Evolutionary conservation across 1,140 invertebrate genomes (phyloP), one percentile per base, ranked within the genome.

Genomic region (Cyclargus thomasi): DNA sequence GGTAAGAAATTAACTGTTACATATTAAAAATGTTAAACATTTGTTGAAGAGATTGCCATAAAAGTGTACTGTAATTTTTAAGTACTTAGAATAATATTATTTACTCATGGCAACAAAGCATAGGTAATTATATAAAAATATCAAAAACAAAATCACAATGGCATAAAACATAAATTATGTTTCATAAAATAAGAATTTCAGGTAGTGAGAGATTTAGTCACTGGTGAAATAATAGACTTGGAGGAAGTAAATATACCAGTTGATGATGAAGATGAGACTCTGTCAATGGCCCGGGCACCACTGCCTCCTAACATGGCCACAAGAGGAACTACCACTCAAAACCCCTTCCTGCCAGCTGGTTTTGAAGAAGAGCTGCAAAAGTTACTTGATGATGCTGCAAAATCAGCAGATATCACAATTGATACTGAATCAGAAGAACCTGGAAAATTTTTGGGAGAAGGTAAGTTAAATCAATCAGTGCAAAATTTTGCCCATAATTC

Each of bases 391-490:
- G 79, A 81, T 67, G 71, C 74, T 47, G 72, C 76, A 8, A 67
- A 78, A 39, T 72, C 63, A 63, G 71, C 47, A 18, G 76, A 85
- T 18, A 75, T 84, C 20, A 74, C 77, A 62, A 74, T 85, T 57
- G 79, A 87, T 70, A 62, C 84, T 11, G 82, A 87, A 23, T 76
- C 78, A 77, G 74, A 83, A 70, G 85, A 85, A 62, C 77, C 79
- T 53, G 84, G 83, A 63, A 90, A 85, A 69, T 89, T 91, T 78
- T 83, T 91, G 74, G 90, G 88, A 55, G 88, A 91, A 91, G 82
- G 90, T 91, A 82, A 64, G 2, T 7, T 29, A 29, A 29, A 29
- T 29, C 8, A 29, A 29, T 29, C 8, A 8, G 29, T 29, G 5
- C 2, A 29, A 29, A 1, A 23, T 23, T 29, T 29, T 29, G 29